Evolutionary conservation across 2,888 invertebrate species (phyloP).

Genomic region (Entomobrya proxima): DNA sequence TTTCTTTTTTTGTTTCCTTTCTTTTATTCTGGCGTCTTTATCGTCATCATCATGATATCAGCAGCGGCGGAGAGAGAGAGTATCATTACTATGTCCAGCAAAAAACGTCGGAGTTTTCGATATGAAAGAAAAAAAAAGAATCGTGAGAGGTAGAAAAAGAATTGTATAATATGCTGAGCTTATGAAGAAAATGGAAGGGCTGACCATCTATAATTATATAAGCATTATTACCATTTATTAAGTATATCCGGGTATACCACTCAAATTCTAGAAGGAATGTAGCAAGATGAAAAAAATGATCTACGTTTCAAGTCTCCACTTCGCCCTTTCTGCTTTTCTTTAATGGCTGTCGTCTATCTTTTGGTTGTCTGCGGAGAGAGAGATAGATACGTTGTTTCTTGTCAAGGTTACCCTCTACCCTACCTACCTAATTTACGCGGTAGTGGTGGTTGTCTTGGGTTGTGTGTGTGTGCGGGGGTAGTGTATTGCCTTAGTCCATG

Average conservation of each 20-base stretch:
- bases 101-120: no score
- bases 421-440: conserved; percentile 33
- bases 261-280: background rate
- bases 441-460: background rate
- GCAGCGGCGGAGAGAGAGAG: no score
- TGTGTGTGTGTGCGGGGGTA: no score
- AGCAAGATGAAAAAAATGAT: no score
- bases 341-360: background rate
- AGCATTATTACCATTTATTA: conserved; percentile 1
- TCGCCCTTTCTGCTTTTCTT: background rate
- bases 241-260: conserved; percentile 35
- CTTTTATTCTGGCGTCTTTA: background rate
- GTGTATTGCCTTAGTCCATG: no score
- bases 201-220: background rate
- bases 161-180: background rate
- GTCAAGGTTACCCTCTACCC: conserved; percentile 46
- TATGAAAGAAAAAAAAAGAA: no score
- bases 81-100: no score
- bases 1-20: background rate
- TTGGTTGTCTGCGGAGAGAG: background rate
- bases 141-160: background rate
- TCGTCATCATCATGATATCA: background rate
- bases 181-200: background rate
- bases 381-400: no score
- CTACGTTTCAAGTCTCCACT: background rate